Evolutionary conservation across 2,888 invertebrate species (phyloP), one percentile per base, ranked within the genome.

Genomic region (Caenorhabditis becei): DNA sequence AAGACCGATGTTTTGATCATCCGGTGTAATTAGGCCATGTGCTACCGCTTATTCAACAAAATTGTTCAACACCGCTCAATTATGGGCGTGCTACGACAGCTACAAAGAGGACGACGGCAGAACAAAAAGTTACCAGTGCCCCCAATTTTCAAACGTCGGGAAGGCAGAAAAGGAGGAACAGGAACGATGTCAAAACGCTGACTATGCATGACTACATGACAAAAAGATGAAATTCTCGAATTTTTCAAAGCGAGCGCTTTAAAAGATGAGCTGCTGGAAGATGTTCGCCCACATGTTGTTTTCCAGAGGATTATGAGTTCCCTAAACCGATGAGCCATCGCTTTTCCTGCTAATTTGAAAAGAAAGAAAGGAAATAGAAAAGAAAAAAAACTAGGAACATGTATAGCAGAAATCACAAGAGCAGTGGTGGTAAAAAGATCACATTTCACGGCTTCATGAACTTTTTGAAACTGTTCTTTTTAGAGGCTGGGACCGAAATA

Each of bases 1-100:
- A 61, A 66, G 75, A 75, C 75, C 75, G 61, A 51, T 53, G 37
- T 58, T 75, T 75, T 66, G 75, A 75, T 75, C 75, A 67, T 66
- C 75, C 44, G 66, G 75, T 61, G 61, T 66, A 75, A 75, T 75
- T 75, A 66, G 65, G 24, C 53, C 59, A 59, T 20, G 23, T 53
- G 51, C 47, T 18, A 41, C 18, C 18, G 16, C 41, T 54, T 61
- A 35, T 37, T 56, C 23, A 62, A 32, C 47, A 54, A 66, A 18
- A 62, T 71, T 71, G 70, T 65, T 63, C 62, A 72, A 53, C 71
- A 56, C 61, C 72, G 37, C 47, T 61, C 56, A 75, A 65, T 75
- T 63, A 63, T 65, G 10, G 26, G 28, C n/a, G n/a, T 47, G 47
- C 47, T 20, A 47, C 47, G 20, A 20, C 47, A 18, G 11, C 47